Base-by-base conservation (phyloP, 2,888 invertebrate genomes). In the Hemistola chrysoprasaria region DNA sequence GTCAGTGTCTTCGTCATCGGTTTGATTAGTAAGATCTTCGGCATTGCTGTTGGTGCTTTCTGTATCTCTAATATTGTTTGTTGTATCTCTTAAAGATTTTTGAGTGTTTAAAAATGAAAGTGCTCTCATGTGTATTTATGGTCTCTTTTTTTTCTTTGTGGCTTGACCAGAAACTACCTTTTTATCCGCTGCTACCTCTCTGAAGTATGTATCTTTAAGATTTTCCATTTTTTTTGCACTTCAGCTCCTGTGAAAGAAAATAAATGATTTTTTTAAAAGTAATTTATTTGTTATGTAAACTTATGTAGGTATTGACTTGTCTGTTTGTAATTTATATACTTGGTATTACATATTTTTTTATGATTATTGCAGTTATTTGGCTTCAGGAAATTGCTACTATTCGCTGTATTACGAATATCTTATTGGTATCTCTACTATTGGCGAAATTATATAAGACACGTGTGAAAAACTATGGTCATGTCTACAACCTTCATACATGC, bases 311-410 rank as follows among this genome's bases (percentile, higher is more conserved):
- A 16, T 4, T 2, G 16, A 2, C 16, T 3, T 4, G 4, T 3
- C 2, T 16, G 4, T 16, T 4, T 16, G 16, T n/a, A n/a, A n/a
- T n/a, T n/a, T n/a, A 16, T 16, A 16, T 16, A 16, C 16, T 16
- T 16, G 4, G 16, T 16, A 16, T 16, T 4, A 16, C 4, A 16
- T 21, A 25, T 16, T 26, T 24, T 32, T 38, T 26, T 11, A 38
- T 40, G n/a, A n/a, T 45, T 47, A 40, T 50, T 50, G 37, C 45
- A 43, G 45, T 40, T 50, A 40, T 46, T 33, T 50, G 40, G 44
- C 41, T 40, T 35, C 49, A 40, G 40, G 47, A 23, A 40, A 47
- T 40, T 43, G 20, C 40, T 47, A 43, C 43, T 40, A 40, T 37
- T 43, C 43, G 40, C 34, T 47, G 31, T 31, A 38, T 34, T 47